Conservation (phyloP, 2,797 vertebrate genomes). For the Tokudaia tokunoshimensis region DNA sequence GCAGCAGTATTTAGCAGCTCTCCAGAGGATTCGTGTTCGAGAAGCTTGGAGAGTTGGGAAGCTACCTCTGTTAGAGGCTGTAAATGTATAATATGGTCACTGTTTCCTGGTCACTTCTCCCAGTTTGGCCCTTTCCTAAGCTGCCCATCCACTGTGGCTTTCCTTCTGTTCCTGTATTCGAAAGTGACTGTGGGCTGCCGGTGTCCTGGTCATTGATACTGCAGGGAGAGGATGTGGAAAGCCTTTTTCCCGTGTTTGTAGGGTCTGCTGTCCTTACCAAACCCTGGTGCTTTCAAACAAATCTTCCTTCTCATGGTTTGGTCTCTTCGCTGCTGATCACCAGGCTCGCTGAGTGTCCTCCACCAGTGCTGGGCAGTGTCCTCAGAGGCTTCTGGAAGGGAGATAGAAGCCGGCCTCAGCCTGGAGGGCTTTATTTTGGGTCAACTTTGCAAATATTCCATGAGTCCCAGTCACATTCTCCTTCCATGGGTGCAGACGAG, state of each 20-base stretch:
- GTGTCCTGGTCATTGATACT: slow-evolving; percentile 85
- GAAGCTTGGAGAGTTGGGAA: background rate
- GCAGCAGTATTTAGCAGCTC: background rate
- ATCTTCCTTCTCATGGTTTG: rapidly evolving
- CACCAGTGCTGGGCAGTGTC: background rate
- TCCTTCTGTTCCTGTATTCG: background rate
- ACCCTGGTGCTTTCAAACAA: slow-evolving; percentile 50
- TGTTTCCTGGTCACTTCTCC: rapidly evolving
- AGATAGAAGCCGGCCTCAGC: background rate
- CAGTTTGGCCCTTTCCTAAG: slow-evolving; percentile 11
- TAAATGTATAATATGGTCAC: slow-evolving; percentile 72
- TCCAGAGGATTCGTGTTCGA: background rate
- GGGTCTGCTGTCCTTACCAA: background rate
- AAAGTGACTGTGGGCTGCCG: background rate
- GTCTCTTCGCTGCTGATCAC: background rate
- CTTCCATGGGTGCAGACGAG: background rate
- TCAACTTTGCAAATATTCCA: background rate
- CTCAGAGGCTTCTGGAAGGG: background rate
- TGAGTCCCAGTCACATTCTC: background rate
- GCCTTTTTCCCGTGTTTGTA: slow-evolving; percentile 44
- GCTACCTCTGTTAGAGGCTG: background rate
- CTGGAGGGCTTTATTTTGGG: background rate
- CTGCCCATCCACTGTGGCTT: rapidly evolving
- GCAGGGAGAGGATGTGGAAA: slow-evolving; percentile 47
- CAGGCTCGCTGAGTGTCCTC: background rate